A percentile compares a stretch with the other conserved stretches of the same genome.
phyloP scores from a whole-genome alignment of 2,888 invertebrate genomes.

The Bembecia ichneumoniformis region DNA sequence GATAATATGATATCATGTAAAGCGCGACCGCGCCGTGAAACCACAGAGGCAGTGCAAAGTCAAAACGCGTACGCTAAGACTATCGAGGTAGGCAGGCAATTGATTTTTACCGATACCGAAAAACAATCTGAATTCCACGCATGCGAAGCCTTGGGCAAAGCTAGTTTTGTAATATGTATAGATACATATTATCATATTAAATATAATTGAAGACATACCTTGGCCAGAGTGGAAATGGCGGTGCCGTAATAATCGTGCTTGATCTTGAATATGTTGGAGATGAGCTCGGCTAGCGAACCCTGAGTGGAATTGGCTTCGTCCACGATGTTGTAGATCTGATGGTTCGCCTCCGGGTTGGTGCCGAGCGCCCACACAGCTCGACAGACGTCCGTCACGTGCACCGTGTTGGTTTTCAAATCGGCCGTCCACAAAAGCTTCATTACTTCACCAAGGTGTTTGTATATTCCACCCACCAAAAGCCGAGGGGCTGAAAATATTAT shows the following conservation, averaged over 20 bases:
- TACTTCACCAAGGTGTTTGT: slow-evolving; percentile 88
- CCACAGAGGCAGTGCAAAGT: no score
- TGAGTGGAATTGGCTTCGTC: slow-evolving; percentile 89
- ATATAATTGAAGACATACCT: slow-evolving; percentile 67
- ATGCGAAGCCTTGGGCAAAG: no score
- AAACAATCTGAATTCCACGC: no score
- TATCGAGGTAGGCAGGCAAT: no score
- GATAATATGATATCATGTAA: no score
- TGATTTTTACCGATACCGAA: no score
- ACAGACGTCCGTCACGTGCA: slow-evolving; percentile 89
- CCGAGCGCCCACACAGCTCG: slow-evolving; percentile 84
- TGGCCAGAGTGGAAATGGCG: slow-evolving; percentile 84
- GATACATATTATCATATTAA: no score
- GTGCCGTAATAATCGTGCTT: slow-evolving; percentile 91
- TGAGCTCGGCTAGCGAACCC: slow-evolving; percentile 83
- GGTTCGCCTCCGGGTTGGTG: slow-evolving; percentile 57
- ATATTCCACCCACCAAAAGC: slow-evolving; percentile 88
- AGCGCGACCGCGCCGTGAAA: no score
- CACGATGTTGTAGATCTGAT: slow-evolving; percentile 84
- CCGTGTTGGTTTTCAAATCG: slow-evolving; percentile 87
- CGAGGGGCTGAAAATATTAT: slow-evolving; percentile 77
- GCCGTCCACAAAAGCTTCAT: slow-evolving; percentile 94
- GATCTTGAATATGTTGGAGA: slow-evolving; percentile 87
- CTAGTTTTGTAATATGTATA: no score
- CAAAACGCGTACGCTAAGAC: no score